phyloP scores from a whole-genome alignment of 2,888 invertebrate species.

The Pristionchus entomophagus region DNA sequence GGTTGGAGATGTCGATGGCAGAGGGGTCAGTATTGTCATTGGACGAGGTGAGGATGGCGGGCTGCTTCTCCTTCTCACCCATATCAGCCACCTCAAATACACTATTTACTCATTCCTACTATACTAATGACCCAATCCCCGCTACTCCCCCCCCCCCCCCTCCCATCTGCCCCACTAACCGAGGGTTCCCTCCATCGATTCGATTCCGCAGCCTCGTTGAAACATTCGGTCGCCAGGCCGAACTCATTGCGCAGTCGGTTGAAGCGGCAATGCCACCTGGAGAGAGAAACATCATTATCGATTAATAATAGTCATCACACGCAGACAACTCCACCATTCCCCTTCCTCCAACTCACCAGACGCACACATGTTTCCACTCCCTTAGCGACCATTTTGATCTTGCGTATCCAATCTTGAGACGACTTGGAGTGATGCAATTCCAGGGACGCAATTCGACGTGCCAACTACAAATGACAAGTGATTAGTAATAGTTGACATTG shows the following conservation, averaged over 20 bases:
- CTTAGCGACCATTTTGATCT: not conserved
- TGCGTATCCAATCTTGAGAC: too few species aligned
- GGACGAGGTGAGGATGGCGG: slow-evolving; percentile 36
- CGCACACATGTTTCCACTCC: too few species aligned
- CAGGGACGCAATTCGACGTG: slow-evolving; percentile 8
- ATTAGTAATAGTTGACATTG: not conserved
- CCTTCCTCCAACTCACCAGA: not conserved
- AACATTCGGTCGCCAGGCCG: not conserved
- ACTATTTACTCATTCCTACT: not conserved
- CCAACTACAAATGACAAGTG: not conserved
- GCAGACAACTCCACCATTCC: not conserved
- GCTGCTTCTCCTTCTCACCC: not conserved
- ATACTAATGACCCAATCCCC: not conserved
- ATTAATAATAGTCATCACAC: too few species aligned
- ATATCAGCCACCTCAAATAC: not conserved
- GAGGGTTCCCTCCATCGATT: not conserved
- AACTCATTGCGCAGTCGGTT: slow-evolving; percentile 28
- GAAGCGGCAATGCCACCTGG: slow-evolving; percentile 40
- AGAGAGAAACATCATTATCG: not conserved
- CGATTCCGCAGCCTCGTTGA: slow-evolving; percentile 20
- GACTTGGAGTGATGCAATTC: too few species aligned
- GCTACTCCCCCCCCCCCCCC: not conserved
- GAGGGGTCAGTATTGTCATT: slow-evolving; percentile 38
- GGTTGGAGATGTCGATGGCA: slow-evolving; percentile 24
- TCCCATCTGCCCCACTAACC: not conserved